These are phyloP conservation scores for Molothrus aeneus DNA, from an alignment of 2,797 vertebrate genomes.

Conservation along the genomic window DNA sequence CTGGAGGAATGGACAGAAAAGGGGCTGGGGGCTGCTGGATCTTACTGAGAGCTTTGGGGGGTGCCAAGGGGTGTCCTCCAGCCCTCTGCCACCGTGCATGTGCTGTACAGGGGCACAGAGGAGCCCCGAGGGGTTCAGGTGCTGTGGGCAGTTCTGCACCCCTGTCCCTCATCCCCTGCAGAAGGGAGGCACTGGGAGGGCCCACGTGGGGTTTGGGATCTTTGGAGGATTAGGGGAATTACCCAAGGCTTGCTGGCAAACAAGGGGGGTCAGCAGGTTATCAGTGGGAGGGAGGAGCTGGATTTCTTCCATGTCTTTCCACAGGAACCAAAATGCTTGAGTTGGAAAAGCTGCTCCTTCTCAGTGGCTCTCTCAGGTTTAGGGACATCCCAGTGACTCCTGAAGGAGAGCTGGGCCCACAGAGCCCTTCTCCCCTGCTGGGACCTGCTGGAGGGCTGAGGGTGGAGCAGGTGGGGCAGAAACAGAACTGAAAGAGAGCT, in stretches of 20 bases:
- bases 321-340: neutral
- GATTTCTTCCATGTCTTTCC: neutral
- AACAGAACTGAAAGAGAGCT: constrained; percentile 21
- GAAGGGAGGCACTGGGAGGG: neutral
- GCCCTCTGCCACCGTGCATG: rapidly evolving
- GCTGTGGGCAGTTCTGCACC: neutral
- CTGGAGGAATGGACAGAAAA: neutral
- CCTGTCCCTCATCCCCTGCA: neutral
- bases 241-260: neutral
- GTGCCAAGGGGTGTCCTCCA: neutral
- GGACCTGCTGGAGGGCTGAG: neutral
- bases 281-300: neutral
- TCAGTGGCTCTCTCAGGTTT: neutral
- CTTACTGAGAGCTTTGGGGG: neutral
- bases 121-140: neutral
- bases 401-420: neutral
- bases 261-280: constrained; percentile 14
- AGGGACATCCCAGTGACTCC: neutral
- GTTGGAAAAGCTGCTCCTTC: neutral
- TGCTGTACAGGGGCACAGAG: neutral
- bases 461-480: neutral
- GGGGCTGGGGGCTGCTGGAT: neutral
- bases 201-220: neutral
- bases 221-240: constrained; percentile 52
- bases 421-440: rapidly evolving